Evolutionary conservation across 2,888 invertebrate species (phyloP), one percentile per base, ranked within the genome.

Genomic region (Horisme vitalbata): DNA sequence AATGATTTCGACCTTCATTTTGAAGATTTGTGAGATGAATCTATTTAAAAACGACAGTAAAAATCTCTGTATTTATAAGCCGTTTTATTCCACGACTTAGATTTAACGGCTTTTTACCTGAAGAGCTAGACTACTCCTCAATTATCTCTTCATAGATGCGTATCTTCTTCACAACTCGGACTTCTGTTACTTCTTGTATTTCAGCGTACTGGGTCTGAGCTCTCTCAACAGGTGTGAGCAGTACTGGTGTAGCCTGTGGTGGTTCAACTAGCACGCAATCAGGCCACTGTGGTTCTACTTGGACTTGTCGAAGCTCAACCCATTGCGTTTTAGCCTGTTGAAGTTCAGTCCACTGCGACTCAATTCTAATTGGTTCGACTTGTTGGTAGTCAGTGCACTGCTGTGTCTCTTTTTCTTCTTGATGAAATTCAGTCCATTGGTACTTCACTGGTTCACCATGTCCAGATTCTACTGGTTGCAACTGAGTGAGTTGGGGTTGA

Each of bases 121-220:
- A n/a, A n/a, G n/a, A n/a, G n/a, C n/a, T n/a, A n/a, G n/a, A 8
- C 10, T 34, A 10, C 4, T 27, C 41, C 11, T 46, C 34, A 11
- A 26, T 26, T 2, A 41, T 35, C 31, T 41, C 45, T 35, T 46
- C 39, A 14, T 41, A 41, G 5, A 35, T 26, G n/a, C 26, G 20
- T 11, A 35, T 39, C 30, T 46, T 39, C 14, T 34, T 21, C 0
- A 46, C 30, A n/a, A 41, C 39, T 9, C 18, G 28, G 11, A 41
- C 35, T 21, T 46, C 34, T 1, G 35, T 46, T 7, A 38, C 28
- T 28, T 45, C 37, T 31, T 46, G 34, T 30, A 46, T 18, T 26
- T 35, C 24, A 20, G 30, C 18, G 13, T 31, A 35, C 20, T 41
- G 35, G 4, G 31, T 20, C 31, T 35, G 45, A 41, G 24, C 24